Base-by-base conservation (phyloP, 2,113 vertebrate genomes). In the Corythornis madagascariensis region DNA sequence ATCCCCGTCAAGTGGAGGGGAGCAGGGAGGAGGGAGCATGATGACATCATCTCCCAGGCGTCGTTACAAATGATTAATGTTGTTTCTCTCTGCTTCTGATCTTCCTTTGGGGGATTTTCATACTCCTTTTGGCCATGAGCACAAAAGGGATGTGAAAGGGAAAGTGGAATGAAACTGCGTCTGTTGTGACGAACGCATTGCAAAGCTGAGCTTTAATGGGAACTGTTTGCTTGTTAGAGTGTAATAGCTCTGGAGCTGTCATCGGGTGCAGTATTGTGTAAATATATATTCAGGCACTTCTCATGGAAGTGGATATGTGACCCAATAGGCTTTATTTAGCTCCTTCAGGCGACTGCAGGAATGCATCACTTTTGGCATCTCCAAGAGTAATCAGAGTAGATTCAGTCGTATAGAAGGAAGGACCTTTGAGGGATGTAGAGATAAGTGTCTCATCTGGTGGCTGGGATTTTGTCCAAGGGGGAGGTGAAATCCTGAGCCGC, bases 181-280 rank as follows among this genome's bases (percentile, higher is more conserved):
- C 14, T 53, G 45, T 48, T 33, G 60, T 20, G 72, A 88, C 5
- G 9, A 89, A 6, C 1, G 0, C 29, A 4, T 9, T 45, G 40
- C 0, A 0, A 40, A 47, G 53, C 22, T 0, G 2, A 59, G 75
- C 48, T 71, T 53, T n/a, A 3, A 2, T 7, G 24, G 25, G 83
- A 86, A 33, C 42, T 61, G 53, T 63, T 87, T 81, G 64, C 90
- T 91, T n/a, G 2, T 50, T 26, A 13, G 63, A 67, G n/a, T 67
- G 63, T 43, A 48, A 76, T 18, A 77, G 78, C 87, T 76, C 82
- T 66, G 43, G 75, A 38, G 57, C 92, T 96, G 92, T 77, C 94
- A 87, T 61, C 26, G 4, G 45, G 31, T 55, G 64, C 38, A 92
- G 84, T 43, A 48, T 67, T 85, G 59, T 50, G 63, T 52, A 38